Evolutionary conservation across 1,140 invertebrate species (phyloP), one percentile per base, ranked within the genome.

Genomic region (Ptiloglossa arizonensis): DNA sequence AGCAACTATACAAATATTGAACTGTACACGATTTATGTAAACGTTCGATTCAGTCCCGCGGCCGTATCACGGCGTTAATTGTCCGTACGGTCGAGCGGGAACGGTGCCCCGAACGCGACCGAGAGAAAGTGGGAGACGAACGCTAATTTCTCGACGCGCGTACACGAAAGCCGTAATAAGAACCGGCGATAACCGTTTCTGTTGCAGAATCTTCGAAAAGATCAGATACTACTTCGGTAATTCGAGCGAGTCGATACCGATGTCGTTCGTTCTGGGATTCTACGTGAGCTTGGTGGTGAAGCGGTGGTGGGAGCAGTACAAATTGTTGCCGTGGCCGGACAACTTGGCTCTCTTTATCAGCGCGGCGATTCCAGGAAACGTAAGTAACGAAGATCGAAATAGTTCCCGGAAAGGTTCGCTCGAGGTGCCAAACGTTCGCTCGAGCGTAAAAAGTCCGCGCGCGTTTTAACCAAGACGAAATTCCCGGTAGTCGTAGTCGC

Each of bases 231-330:
- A 97, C 91, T 97, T 96, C 88, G 94, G 95, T 8, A 95, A 96
- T 83, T 96, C 97, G 87, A 96, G 95, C 86, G 96, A 97, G 86
- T 97, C 95, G 50, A 97, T 97, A 90, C 97, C 97, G 22, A 97
- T 98, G 95, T 97, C 97, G 15, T 98, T 98, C 93, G 97, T 98
- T 17, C 94, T 98, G 68, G 97, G 97, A 80, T 98, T 98, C 93
- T 98, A 98, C 92, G 97, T 98, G 52, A 97, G 95, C 81, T 93
- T 98, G 76, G 96, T 98, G 32, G 97, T 98, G 63, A 97, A 96
- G 86, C 93, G 97, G 88, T 98, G 97, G 97, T 98, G 97, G 97
- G 97, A 97, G 87, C 97, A 98, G 88, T 98, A 97, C 92, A 95
- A 96, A 92, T 93, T 98, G 83, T 92, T 98, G 75, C 97, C 97